Base-by-base conservation (phyloP, 2,113 vertebrate species). In the Thamnophis sirtalis region DNA sequence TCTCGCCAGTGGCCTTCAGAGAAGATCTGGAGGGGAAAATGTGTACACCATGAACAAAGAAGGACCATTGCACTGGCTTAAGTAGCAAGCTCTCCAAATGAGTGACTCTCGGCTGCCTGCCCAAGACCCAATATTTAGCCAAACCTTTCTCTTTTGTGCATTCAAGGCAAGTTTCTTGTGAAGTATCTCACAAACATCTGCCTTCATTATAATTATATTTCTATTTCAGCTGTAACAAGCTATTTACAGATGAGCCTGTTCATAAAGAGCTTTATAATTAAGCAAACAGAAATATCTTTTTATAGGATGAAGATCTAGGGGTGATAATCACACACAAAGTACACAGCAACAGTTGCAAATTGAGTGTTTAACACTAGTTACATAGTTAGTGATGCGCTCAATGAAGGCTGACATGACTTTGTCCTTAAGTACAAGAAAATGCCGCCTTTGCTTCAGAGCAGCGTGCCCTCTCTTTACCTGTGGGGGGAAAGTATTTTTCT, bases 201-300 rank as follows among this genome's bases (percentile, higher is more conserved):
- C 97, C 96, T 98, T 97, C 97, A 97, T 97, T 97, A 98, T 98
- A 98, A 98, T 98, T 98, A 98, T 98, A 98, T 98, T 98, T 98
- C 98, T 98, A 98, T 98, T 98, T 98, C 98, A 98, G 98, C 97
- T 98, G 98, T 97, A 98, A 97, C 96, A 96, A 97, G 97, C 98
- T 98, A 98, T 98, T 98, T 98, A 97, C 97, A 98, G 98, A 98
- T 96, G 95, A 97, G 97, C 97, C 96, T 98, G 96, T 97, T 98
- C 98, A 97, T 97, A 98, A 98, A 98, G 97, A 98, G 97, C 98
- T 98, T 98, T 98, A 97, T 98, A 98, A 98, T 98, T 98, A 98
- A 98, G 97, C 97, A 98, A 98, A 98, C 97, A 98, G 98, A 98
- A 98, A 98, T 98, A 98, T 98, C 98, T 98, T 98, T 98, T 98